phyloP scores from a whole-genome alignment of 2,888 invertebrate genomes.

The Phalangium opilio region DNA sequence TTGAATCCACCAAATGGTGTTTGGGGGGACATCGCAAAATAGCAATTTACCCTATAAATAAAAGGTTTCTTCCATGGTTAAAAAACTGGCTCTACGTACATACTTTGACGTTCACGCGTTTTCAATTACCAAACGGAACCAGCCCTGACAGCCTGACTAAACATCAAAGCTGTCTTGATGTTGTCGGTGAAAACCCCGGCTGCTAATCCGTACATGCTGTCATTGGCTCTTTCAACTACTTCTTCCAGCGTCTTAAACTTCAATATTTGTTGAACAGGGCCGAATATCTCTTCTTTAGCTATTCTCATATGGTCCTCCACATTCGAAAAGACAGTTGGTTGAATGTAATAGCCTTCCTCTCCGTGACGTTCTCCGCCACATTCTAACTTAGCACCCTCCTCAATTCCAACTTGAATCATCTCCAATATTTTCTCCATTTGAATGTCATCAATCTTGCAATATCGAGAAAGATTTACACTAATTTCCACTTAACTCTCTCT shows the following conservation, averaged over 20 bases:
- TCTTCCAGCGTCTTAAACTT: constrained; percentile 40
- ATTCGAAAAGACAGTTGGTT: constrained; percentile 29
- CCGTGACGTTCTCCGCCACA: constrained; percentile 27
- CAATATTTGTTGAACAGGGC: constrained; percentile 32
- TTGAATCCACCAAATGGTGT: constrained; percentile 81
- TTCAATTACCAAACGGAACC: constrained; percentile 17
- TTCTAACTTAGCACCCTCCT: constrained; percentile 29
- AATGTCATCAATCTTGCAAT: constrained; percentile 23
- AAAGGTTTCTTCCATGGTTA: too few relatives aligned
- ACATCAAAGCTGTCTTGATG: constrained; percentile 55
- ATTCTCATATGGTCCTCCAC: constrained; percentile 30
- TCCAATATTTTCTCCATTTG: constrained; percentile 29
- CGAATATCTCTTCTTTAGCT: constrained; percentile 31
- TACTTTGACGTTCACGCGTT: too few relatives aligned
- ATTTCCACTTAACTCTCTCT: too few relatives aligned
- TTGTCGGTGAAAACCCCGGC: constrained; percentile 67
- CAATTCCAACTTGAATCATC: constrained; percentile 27
- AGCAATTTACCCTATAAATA: constrained; percentile 14
- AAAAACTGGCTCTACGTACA: too few relatives aligned
- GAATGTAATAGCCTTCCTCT: constrained; percentile 27
- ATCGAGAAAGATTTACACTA: not conserved
- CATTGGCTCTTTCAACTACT: constrained; percentile 63
- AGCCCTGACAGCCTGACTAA: constrained; percentile 51
- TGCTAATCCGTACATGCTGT: constrained; percentile 61
- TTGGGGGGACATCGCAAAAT: constrained; percentile 44